Base-by-base conservation (phyloP, 1,140 invertebrate genomes). In the Gryllus bimaculatus region DNA sequence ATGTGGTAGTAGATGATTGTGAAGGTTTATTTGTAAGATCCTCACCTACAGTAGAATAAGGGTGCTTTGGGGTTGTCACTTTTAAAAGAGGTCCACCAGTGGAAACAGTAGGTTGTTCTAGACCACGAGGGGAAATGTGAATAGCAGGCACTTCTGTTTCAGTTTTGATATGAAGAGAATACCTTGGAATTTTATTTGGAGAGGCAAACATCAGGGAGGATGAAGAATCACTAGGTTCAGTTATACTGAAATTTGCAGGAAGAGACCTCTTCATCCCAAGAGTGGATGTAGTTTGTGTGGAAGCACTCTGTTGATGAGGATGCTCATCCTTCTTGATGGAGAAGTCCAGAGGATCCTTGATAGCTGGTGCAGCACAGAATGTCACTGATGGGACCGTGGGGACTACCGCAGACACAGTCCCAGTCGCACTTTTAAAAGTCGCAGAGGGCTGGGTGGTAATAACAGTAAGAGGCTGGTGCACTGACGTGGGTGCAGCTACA, bases 111-210 rank as follows among this genome's bases (percentile, higher is more conserved):
- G 3, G 7, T 8, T 39, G 48, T 48, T 49, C 15, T 49, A 47
- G 8, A n/a, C 8, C n/a, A 15, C 8, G 10, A 18, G 54, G 18
- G 10, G 54, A 66, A 10, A 13, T 10, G 10, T 66, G 54, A 1
- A 18, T 10, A 66, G 18, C 7, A 18, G 54, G 2, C 10, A 66
- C 54, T 10, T 66, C 54, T 66, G 54, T 13, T n/a, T 77, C 76
- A 47, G 39, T 76, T 21, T 77, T 47, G 39, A 78, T n/a, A 39
- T 48, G 48, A 6, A 78, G 73, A 8, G 78, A 78, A 13, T 66
- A 78, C 78, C 78, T 18, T 12, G 66, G 21, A 20, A 78, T 78
- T 21, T 78, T 78, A 8, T 15, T 74, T 47, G 78, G 78, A 8
- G 78, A 73, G 18, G 20, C 12, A n/a, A 78, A 73, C 20, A 8